These are phyloP conservation scores for Eonycteris spelaea DNA, from an alignment of 2,113 vertebrate species.

Conservation along the genomic window DNA sequence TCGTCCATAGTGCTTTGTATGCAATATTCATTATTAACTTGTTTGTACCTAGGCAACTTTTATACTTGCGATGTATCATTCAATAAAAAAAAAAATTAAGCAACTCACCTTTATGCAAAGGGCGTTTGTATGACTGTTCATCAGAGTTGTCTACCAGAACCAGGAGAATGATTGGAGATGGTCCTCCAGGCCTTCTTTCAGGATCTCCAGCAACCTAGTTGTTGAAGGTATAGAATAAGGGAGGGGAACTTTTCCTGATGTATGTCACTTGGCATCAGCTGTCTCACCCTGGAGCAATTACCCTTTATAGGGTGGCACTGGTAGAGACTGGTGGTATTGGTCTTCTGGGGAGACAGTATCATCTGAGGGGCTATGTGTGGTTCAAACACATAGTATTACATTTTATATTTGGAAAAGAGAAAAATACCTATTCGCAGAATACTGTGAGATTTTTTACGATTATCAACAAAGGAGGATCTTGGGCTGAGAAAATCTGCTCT, in stretches of 20 bases:
- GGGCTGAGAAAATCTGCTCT: background rate
- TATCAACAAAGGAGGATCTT: background rate
- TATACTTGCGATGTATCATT: background rate
- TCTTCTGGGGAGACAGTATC: background rate
- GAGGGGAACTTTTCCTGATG: background rate
- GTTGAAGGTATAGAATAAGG: background rate
- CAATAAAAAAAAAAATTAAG: slow-evolving; percentile 27
- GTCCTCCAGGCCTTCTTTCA: too few relatives aligned
- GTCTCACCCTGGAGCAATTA: fast-evolving
- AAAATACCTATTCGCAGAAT: background rate
- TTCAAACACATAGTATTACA: background rate
- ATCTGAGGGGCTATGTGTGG: background rate
- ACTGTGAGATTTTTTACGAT: background rate
- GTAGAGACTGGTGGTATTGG: background rate
- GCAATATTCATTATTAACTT: background rate
- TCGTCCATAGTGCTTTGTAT: background rate
- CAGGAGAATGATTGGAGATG: background rate
- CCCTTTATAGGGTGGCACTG: background rate
- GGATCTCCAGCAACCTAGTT: background rate
- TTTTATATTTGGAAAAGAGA: background rate
- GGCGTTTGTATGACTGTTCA: background rate
- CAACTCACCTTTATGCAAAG: background rate
- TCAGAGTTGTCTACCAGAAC: background rate
- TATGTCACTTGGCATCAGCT: background rate
- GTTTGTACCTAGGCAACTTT: background rate